Conservation (phyloP, 2,888 invertebrate species). For the Ariolimax columbianus region DNA sequence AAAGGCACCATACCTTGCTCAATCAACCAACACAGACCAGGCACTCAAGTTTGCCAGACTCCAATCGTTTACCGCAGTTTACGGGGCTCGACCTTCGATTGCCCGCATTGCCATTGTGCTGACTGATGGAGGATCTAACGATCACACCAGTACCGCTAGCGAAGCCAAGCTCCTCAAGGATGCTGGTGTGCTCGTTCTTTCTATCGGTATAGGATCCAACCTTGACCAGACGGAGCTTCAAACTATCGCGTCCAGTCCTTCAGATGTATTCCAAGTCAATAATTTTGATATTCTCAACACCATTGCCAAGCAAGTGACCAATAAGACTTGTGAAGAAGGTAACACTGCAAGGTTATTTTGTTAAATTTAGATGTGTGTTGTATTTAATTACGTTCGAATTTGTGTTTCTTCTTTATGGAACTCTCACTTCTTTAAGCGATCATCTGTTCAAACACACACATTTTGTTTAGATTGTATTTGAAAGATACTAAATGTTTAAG, state of each 20-base stretch:
- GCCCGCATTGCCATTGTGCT: conserved; percentile 20
- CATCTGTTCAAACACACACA: no score
- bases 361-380: no score
- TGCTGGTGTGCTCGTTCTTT: background rate
- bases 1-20: background rate
- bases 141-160: background rate
- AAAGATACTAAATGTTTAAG: no score
- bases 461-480: no score
- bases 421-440: no score
- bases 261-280: conserved; percentile 65
- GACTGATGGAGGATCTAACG: conserved; percentile 15
- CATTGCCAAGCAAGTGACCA: background rate
- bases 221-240: conserved; percentile 56
- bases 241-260: conserved; percentile 60
- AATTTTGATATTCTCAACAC: conserved; percentile 61
- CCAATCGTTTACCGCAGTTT: background rate
- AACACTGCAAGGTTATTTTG: background rate
- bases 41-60: background rate
- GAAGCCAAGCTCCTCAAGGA: background rate
- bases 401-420: no score
- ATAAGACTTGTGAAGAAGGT: conserved; percentile 12
- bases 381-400: no score
- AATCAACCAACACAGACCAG: background rate
- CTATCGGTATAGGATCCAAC: conserved; percentile 17
- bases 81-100: background rate